A percentile compares a stretch with the other conserved stretches of the same genome.
Conservation (phyloP, 2,797 vertebrate genomes). For the Falco columbarius region DNA sequence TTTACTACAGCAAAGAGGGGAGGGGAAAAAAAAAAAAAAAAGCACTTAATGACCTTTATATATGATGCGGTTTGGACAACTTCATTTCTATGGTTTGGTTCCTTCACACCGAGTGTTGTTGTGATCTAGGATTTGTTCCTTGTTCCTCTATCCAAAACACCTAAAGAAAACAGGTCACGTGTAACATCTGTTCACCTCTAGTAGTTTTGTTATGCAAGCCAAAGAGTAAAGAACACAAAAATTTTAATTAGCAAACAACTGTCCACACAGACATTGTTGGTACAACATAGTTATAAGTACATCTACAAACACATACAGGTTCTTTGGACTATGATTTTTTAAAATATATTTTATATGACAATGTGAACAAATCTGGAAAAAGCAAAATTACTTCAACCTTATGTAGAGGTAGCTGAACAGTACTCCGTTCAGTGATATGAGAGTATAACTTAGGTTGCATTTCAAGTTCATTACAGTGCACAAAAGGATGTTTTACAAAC, state of each 20-base stretch:
- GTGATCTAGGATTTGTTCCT: background rate
- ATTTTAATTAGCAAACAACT: slow-evolving; percentile 75
- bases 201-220: slow-evolving; percentile 37
- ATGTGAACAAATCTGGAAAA: slow-evolving; percentile 52
- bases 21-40: background rate
- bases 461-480: slow-evolving; percentile 75
- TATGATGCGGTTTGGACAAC: background rate
- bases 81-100: background rate
- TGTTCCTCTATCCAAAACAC: background rate
- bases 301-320: slow-evolving; percentile 60
- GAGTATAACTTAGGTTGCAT: slow-evolving; percentile 66
- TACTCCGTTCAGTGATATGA: slow-evolving; percentile 51
- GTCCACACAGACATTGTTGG: slow-evolving; percentile 66
- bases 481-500: slow-evolving; percentile 70
- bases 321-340: slow-evolving; percentile 64
- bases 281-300: slow-evolving; percentile 71
- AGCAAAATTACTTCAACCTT: slow-evolving; percentile 63
- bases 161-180: background rate
- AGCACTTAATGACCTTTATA: background rate
- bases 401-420: slow-evolving; percentile 80
- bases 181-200: background rate
- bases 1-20: background rate
- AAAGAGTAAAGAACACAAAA: slow-evolving; percentile 64
- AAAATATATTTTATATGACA: slow-evolving; percentile 62
- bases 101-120: background rate